Base-by-base conservation (phyloP, 2,113 vertebrate species). In the Pipra filicauda region DNA sequence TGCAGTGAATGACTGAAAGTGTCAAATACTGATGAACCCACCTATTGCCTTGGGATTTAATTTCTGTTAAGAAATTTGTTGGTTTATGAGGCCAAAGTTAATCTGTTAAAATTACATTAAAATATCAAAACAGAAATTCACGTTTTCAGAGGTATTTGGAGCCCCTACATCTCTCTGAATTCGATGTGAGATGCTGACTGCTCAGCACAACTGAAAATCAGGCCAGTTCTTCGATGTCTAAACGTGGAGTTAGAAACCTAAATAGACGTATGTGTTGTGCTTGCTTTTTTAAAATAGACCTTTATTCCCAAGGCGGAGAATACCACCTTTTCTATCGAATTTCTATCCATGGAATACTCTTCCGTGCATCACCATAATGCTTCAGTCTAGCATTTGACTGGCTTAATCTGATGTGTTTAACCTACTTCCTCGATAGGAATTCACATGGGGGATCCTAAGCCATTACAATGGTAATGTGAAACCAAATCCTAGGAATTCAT, bases 191-290 rank as follows among this genome's bases (percentile, higher is more conserved):
- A 64, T 80, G 61, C 90, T 86, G 73, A 72, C 43, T 96, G 61
- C 52, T 92, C 78, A 94, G 52, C 72, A 86, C 69, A 88, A 44
- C 65, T 78, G 64, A 84, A 95, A 94, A 91, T 77, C 79, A 75
- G 90, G 88, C 31, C 79, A 92, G 82, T 91, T 94, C 72, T 75
- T 94, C 23, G 0, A 46, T 82, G 62, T 72, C 79, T 95, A 85
- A 96, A 87, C 66, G 43, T 21, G 80, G 85, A 92, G 44, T 87
- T 92, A 89, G 70, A 84, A 85, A 58, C 85, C 91, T 92, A 84
- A 93, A 83, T 51, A 80, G 46, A 91, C 0, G 2, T 74, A 28
- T 3, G 21, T 91, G 64, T 77, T 95, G 94, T 89, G 44, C 59
- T 93, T 94, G 78, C 67, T 83, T 81, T 88, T 92, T 88, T 48